Percentiles rank a stretch among this genome's conserved stretches.
phyloP scores from a whole-genome alignment of 35 echinoderm and acorn worm genomes.

The Lytechinus pictus region DNA sequence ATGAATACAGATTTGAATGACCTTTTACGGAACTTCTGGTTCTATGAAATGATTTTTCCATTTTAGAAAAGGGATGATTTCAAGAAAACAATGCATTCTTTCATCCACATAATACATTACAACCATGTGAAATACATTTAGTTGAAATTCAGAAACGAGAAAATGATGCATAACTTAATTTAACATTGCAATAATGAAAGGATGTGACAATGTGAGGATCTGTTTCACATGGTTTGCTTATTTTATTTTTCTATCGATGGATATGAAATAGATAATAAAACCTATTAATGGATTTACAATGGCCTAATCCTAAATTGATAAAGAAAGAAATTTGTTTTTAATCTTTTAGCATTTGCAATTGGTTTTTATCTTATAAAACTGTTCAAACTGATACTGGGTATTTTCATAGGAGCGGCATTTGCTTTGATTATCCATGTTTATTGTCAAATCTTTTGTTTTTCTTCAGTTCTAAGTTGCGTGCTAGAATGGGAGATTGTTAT shows the following conservation, averaged over 20 bases:
- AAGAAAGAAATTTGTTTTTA: neutral
- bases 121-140: no score
- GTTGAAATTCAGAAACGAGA: no score
- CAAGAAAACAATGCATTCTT: no score
- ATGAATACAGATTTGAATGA: no score
- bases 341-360: neutral
- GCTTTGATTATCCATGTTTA: no score
- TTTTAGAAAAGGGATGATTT: no score
- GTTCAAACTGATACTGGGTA: neutral
- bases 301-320: neutral
- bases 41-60: no score
- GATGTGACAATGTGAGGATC: neutral
- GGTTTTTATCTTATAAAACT: neutral
- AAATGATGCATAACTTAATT: no score
- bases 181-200: no score
- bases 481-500: neutral
- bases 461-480: neutral
- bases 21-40: no score
- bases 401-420: no score
- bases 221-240: neutral
- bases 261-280: neutral
- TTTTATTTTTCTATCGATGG: neutral
- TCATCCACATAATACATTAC: no score
- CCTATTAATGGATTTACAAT: neutral
- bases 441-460: neutral